Base-by-base conservation (phyloP, 1,140 invertebrate genomes). In the Drosophila navojoa region DNA sequence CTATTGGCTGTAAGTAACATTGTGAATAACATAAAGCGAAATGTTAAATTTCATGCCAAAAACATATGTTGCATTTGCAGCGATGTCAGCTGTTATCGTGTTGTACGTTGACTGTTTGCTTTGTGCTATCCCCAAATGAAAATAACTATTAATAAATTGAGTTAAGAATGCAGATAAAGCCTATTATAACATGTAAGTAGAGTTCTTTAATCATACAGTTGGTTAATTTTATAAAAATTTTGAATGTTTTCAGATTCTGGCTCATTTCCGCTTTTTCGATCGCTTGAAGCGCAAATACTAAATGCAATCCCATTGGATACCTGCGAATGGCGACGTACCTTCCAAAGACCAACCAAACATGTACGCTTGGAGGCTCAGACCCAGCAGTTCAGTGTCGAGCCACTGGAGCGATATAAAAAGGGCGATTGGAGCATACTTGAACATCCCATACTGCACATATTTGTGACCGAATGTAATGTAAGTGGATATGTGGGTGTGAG, bases 401-500 rank as follows among this genome's bases (percentile, higher is more conserved):
- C 95, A 15, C 92, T 94, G 53, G 96, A 96, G 73, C 94, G 95
- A 76, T 92, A 85, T 47, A 93, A 90, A 25, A 91, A 92, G 52
- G 90, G 90, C 7, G 94, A 95, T 78, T 95, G 94, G 93, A 95
- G 96, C 84, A 93, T 98, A 25, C 93, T 98, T 50, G 95, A 96
- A 71, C 95, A 96, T 74, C 97, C 97, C 22, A 96, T 98, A 90
- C 96, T 99, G 89, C 97, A 99, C 92, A 97, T 97, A 58, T 99
- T 96, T 93, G 98, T 98, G 96, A 98, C 96, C 45, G 98, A 98
- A 92, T 98, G 98, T 93, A 94, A 95, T 77, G 97, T 98, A 94
- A 94, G 94, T 71, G 38, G 15, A 3, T 35, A 9, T 35, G 32
- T 35, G 32, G 32, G 32, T 35, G 35, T 11, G 10, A 38, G 10